Conservation (phyloP, 2,113 vertebrate genomes). For the Neomonachus schauinslandi region DNA sequence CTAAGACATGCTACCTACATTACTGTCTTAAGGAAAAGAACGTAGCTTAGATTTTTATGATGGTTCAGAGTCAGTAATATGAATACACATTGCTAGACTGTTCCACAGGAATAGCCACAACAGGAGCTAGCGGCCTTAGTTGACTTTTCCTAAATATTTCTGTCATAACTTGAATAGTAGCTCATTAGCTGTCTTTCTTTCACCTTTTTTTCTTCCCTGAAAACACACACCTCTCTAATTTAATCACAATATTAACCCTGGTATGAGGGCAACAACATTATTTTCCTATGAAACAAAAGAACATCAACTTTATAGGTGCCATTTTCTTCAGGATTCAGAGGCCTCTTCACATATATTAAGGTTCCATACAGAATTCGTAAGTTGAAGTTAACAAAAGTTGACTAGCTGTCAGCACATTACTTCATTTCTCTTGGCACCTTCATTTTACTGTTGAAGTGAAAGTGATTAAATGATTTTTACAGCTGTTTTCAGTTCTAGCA, state of each 20-base stretch:
- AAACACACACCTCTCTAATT: not conserved
- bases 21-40: not conserved
- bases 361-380: not conserved
- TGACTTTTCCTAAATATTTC: not conserved
- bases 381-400: not conserved
- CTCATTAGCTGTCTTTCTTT: not conserved
- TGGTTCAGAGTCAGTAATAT: not conserved
- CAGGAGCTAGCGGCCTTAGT: not conserved
- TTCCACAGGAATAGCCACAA: not conserved
- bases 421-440: constrained; percentile 9
- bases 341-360: not conserved
- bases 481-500: not conserved
- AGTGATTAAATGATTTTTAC: not conserved
- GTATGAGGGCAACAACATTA: not conserved
- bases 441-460: not conserved
- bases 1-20: not conserved
- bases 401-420: not conserved
- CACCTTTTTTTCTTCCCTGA: not conserved
- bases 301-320: not conserved
- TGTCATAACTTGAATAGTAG: not conserved
- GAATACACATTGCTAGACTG: not conserved
- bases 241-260: not conserved
- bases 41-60: not conserved
- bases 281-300: not conserved
- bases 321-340: not conserved